Percentiles rank a stretch among this genome's conserved stretches.
Conservation (phyloP, 2,113 vertebrate species). For the Perca fluviatilis region DNA sequence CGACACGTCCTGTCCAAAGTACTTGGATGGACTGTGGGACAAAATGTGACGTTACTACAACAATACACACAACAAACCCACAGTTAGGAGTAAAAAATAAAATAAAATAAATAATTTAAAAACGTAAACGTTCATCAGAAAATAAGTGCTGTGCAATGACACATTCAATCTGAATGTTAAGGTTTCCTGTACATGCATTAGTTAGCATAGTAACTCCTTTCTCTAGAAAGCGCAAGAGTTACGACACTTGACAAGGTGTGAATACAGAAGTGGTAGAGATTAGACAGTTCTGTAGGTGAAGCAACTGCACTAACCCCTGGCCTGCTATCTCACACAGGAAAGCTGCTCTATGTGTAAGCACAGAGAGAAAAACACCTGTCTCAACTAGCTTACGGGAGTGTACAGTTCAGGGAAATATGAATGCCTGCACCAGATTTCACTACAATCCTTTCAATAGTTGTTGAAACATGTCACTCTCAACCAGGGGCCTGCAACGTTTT, state of each 20-base stretch:
- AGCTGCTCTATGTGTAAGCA: neutral
- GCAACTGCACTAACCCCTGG: neutral
- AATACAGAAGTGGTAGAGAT: neutral
- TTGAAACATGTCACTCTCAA: neutral
- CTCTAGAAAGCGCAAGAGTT: neutral
- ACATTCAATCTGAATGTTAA: neutral
- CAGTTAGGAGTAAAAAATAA: neutral
- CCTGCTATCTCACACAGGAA: neutral
- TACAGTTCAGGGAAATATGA: too few relatives aligned
- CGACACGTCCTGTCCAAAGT: constrained; percentile 81
- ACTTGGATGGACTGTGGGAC: constrained; percentile 74
- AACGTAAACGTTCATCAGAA: neutral
- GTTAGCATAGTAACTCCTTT: neutral
- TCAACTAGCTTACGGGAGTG: too few relatives aligned
- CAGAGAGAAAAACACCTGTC: neutral
- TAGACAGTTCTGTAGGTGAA: neutral
- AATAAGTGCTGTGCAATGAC: too few relatives aligned
- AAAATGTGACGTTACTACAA: neutral
- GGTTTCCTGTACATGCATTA: neutral
- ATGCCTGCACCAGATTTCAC: neutral
- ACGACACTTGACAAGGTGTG: neutral
- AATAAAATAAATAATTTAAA: too few relatives aligned
- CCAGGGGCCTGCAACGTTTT: too few relatives aligned
- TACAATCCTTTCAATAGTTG: neutral
- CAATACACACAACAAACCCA: too few relatives aligned